Percentiles rank a stretch among this genome's conserved stretches.
These are phyloP conservation scores for Uloborus diversus DNA, from an alignment of 1,140 invertebrate genomes.

Conservation along the genomic window DNA sequence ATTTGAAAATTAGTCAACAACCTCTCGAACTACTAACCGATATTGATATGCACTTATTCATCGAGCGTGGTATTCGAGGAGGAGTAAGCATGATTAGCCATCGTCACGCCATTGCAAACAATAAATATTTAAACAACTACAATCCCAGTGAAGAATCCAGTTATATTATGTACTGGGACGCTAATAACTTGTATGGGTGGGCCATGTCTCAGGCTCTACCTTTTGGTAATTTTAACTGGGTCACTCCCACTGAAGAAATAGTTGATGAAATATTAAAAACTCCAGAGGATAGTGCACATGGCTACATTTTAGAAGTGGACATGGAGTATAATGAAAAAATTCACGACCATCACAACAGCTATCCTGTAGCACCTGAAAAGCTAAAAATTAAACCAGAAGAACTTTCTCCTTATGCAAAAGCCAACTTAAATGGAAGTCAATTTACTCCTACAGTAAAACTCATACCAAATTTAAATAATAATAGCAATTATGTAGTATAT, in stretches of 20 bases:
- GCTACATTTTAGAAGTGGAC: neutral
- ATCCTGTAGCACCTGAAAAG: neutral
- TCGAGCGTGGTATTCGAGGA: neutral
- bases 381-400: neutral
- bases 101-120: neutral
- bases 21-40: neutral
- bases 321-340: neutral
- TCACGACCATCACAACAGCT: neutral
- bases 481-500: constrained; percentile 67
- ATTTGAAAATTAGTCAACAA: neutral
- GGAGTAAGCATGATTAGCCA: neutral
- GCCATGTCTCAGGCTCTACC: neutral
- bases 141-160: neutral
- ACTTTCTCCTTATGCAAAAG: neutral
- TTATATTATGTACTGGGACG: too few relatives aligned
- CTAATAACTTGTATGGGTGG: neutral
- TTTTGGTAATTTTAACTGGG: neutral
- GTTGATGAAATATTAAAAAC: too few relatives aligned
- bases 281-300: too few relatives aligned
- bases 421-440: neutral
- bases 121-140: neutral
- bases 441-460: constrained; percentile 5
- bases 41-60: neutral
- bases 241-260: too few relatives aligned
- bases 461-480: constrained; percentile 32